These are phyloP conservation scores for Drosophila parabipectinata DNA, from an alignment of 1,140 invertebrate species.

Conservation along the genomic window DNA sequence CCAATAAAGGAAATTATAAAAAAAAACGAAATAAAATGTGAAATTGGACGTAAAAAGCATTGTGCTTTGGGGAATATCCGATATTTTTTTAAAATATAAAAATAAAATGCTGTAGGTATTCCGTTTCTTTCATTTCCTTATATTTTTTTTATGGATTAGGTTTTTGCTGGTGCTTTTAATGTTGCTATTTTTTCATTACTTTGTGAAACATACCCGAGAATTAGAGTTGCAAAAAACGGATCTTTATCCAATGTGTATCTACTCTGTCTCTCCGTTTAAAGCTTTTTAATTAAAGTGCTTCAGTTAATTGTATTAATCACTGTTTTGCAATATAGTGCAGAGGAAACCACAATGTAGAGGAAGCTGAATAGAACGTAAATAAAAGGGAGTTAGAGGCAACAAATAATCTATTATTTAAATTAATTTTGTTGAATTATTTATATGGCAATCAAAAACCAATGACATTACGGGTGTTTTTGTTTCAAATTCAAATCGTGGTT, in stretches of 20 bases:
- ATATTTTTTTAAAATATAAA: background rate
- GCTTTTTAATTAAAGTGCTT: constrained; percentile 70
- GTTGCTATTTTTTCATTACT: constrained; percentile 74
- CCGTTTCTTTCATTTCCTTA: constrained; percentile 7
- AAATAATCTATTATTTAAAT: constrained; percentile 29
- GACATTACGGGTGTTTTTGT: constrained; percentile 18
- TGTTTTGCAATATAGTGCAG: constrained; percentile 24
- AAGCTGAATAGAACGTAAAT: background rate
- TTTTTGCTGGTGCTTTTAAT: constrained; percentile 50
- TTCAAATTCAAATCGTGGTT: constrained; percentile 2
- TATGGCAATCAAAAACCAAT: constrained; percentile 38
- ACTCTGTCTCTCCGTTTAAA: constrained; percentile 24
- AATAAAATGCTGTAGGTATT: background rate
- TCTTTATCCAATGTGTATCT: constrained; percentile 22
- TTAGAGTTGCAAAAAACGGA: constrained; percentile 67
- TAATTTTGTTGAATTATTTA: constrained; percentile 28
- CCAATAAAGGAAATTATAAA: constrained; percentile 5
- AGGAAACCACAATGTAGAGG: constrained; percentile 3
- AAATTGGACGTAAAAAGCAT: background rate
- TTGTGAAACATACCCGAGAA: constrained; percentile 45
- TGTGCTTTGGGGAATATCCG: background rate
- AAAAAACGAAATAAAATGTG: background rate
- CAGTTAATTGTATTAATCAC: constrained; percentile 77
- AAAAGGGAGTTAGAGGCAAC: background rate
- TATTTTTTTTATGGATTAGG: constrained; percentile 27